Evolutionary conservation across 2,888 invertebrate genomes (phyloP).

Genomic region (Galerucella nymphaeae): DNA sequence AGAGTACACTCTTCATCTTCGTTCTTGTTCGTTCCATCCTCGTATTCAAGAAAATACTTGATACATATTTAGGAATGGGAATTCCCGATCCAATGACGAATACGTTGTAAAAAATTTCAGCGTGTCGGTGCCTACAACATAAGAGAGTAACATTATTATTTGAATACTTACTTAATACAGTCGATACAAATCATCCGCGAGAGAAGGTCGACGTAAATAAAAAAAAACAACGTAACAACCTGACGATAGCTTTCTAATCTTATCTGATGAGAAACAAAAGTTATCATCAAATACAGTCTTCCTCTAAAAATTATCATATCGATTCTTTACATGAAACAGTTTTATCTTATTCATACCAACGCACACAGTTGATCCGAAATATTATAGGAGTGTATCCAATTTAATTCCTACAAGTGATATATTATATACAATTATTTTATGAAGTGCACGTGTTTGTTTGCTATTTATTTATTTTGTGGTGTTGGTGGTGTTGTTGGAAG

Average conservation of each 20-base stretch:
- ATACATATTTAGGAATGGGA: neutral
- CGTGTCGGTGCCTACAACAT: neutral
- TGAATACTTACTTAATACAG: neutral
- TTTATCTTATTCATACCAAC: slow-evolving; percentile 3
- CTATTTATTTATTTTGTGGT: neutral
- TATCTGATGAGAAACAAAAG: neutral
- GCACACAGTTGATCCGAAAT: neutral
- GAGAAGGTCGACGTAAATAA: neutral
- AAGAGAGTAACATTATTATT: neutral
- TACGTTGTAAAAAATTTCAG: neutral
- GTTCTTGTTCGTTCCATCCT: neutral
- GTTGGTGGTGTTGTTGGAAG: neutral
- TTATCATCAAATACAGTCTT: neutral
- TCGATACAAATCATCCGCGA: neutral
- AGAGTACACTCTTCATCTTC: neutral
- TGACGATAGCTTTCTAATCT: neutral
- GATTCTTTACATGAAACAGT: neutral
- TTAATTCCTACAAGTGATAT: neutral
- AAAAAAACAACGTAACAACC: neutral
- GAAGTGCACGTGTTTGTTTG: neutral
- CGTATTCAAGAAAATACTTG: neutral
- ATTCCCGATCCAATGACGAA: neutral
- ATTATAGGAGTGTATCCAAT: neutral
- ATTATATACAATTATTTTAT: neutral
- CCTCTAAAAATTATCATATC: neutral